phyloP scores from a whole-genome alignment of 2,113 vertebrate genomes.

The Burhinus oedicnemus region DNA sequence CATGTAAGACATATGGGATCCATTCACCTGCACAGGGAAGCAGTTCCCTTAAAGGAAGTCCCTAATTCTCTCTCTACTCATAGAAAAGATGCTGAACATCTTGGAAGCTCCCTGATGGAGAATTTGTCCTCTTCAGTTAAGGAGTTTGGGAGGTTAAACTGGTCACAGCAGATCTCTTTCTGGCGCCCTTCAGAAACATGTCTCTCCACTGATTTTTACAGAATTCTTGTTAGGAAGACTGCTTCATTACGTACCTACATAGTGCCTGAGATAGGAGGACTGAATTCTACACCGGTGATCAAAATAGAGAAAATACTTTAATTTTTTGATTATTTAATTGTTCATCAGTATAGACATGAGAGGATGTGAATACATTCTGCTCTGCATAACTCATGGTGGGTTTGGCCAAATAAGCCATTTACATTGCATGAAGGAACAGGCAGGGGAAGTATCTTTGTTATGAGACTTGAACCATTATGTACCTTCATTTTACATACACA shows the following conservation, averaged over 20 bases:
- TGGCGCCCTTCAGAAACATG: background rate
- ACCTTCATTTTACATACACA: background rate
- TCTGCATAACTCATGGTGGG: rapidly evolving
- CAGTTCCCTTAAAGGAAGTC: background rate
- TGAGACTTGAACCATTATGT: background rate
- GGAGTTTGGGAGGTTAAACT: background rate
- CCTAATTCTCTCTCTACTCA: background rate
- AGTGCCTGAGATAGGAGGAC: background rate
- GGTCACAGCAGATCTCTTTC: background rate
- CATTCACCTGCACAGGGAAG: background rate
- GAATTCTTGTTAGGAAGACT: background rate
- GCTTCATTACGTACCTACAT: background rate
- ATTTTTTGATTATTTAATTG: background rate
- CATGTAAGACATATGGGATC: background rate
- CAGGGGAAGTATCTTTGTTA: background rate
- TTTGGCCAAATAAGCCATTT: background rate
- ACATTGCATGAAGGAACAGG: background rate
- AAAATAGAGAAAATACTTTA: background rate
- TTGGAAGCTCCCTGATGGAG: background rate
- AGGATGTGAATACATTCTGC: background rate
- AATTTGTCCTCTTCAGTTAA: background rate
- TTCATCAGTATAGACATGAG: background rate
- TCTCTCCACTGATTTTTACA: background rate
- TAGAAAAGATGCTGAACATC: background rate
- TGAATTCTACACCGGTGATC: background rate